A percentile compares a stretch with the other conserved stretches of the same genome.
phyloP scores from a whole-genome alignment of 2,797 vertebrate genomes.

The Nyctibius grandis region DNA sequence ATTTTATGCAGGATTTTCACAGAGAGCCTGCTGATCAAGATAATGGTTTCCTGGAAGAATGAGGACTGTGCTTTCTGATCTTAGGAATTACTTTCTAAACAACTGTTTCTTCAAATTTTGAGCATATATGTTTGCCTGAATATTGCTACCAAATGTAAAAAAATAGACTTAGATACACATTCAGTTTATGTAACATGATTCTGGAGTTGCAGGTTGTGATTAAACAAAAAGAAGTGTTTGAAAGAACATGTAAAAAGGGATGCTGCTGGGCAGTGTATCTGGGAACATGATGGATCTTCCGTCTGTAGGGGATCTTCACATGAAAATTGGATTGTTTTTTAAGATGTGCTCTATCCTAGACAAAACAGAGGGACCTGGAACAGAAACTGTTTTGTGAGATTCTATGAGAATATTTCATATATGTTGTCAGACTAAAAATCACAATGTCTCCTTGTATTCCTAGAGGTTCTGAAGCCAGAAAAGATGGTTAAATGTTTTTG shows the following conservation, averaged over 20 bases:
- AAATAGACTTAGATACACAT: not conserved
- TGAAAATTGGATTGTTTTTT: not conserved
- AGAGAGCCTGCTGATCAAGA: not conserved
- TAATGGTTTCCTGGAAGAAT: not conserved
- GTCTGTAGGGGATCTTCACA: not conserved
- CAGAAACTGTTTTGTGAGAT: not conserved
- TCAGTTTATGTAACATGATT: not conserved
- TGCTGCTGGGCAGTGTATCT: not conserved
- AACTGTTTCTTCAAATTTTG: not conserved
- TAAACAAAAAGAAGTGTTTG: not conserved
- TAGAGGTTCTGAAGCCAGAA: not conserved
- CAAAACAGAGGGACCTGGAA: not conserved
- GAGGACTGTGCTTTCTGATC: not conserved
- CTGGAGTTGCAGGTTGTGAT: not conserved
- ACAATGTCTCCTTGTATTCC: not conserved
- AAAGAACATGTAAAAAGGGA: not conserved
- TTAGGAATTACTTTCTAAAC: not conserved
- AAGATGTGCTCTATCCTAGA: not conserved
- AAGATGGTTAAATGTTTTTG: not conserved
- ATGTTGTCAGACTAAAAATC: not conserved
- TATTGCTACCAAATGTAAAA: not conserved
- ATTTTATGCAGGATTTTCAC: not conserved
- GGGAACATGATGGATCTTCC: not conserved
- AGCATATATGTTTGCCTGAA: not conserved
- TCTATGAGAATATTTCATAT: not conserved